phyloP scores from a whole-genome alignment of 2,888 invertebrate species.

The Amblyjoppa proteus region DNA sequence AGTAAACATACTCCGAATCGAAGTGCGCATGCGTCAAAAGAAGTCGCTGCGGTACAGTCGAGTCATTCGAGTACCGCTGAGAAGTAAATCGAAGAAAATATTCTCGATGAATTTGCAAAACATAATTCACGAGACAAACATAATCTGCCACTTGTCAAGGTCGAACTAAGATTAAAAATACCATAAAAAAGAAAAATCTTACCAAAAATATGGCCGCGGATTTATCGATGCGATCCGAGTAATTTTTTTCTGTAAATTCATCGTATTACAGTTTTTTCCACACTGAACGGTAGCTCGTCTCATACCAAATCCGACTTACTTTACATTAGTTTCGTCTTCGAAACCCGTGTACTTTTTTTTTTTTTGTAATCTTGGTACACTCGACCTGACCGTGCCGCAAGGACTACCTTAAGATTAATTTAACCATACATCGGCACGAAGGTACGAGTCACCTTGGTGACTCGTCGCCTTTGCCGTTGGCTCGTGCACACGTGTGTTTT shows the following conservation, averaged over 20 bases:
- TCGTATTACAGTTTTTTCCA: background rate
- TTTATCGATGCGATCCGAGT: background rate
- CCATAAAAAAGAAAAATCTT: background rate
- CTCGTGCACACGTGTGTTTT: slow-evolving; percentile 46
- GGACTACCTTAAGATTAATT: background rate
- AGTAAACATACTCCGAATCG: no score
- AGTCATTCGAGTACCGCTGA: background rate
- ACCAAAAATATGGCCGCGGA: background rate
- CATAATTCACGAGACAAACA: background rate
- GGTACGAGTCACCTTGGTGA: slow-evolving; percentile 6
- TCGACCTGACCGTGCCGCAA: background rate
- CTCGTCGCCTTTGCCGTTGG: slow-evolving; percentile 41
- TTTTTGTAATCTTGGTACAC: background rate
- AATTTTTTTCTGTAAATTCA: background rate
- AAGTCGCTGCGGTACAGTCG: background rate
- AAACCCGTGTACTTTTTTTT: background rate
- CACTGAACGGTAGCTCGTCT: no score
- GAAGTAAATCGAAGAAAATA: background rate
- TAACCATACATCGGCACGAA: background rate
- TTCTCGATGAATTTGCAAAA: background rate
- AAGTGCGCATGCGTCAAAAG: background rate
- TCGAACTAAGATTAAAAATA: background rate
- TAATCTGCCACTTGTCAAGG: background rate
- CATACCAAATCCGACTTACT: no score
- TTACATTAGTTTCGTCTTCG: no score